Percentiles rank a stretch among this genome's conserved stretches.
These are phyloP conservation scores for Neocloeon triangulifer DNA, from an alignment of 1,140 invertebrate species.

Conservation along the genomic window DNA sequence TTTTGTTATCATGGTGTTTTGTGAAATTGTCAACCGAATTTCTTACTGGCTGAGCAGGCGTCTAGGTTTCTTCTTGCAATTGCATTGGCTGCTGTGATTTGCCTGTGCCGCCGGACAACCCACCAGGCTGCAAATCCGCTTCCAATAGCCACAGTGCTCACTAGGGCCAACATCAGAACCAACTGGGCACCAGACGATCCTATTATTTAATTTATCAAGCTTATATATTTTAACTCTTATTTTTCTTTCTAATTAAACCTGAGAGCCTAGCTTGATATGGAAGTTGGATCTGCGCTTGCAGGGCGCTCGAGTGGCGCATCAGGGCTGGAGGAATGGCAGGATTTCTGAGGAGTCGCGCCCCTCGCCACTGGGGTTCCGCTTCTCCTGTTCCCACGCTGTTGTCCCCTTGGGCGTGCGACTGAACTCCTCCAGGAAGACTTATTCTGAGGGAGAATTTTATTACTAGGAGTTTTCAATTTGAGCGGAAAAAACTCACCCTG, in stretches of 20 bases:
- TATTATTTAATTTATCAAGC: conserved; percentile 1
- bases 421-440: conserved; percentile 1
- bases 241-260: neutral
- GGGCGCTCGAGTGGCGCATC: neutral
- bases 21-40: no score
- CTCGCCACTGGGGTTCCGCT: no score
- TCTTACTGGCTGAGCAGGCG: no score
- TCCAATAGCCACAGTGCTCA: conserved; percentile 11
- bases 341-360: neutral
- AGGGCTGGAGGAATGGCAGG: conserved; percentile 6
- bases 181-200: conserved; percentile 10
- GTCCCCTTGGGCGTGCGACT: neutral
- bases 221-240: neutral
- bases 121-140: conserved; percentile 10
- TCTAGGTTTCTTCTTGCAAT: no score
- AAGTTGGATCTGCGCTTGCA: neutral
- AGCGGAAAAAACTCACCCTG: conserved; percentile 26
- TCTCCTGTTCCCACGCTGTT: no score
- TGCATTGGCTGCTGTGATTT: no score
- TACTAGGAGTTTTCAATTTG: neutral
- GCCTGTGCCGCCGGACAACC: no score
- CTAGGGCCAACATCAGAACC: conserved; percentile 11
- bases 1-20: no score
- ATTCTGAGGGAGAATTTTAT: conserved; percentile 2
- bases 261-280: neutral